These are phyloP conservation scores for Brachyistius frenatus DNA, from an alignment of 2,113 vertebrate genomes.

Conservation along the genomic window DNA sequence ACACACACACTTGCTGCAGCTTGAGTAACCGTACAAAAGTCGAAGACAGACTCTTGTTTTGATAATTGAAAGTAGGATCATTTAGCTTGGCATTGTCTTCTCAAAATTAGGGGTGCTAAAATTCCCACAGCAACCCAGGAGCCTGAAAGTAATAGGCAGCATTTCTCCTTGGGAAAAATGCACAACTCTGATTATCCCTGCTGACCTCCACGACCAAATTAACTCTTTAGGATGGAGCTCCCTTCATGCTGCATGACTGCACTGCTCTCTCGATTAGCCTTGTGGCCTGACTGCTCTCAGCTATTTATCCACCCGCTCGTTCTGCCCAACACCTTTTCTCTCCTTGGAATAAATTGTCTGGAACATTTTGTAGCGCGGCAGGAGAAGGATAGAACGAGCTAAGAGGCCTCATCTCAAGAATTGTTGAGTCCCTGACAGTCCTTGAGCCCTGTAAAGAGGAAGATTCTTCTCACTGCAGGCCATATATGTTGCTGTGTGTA, in stretches of 20 bases:
- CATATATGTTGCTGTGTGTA: background rate
- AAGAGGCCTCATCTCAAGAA: conserved; percentile 37
- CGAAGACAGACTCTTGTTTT: conserved; percentile 53
- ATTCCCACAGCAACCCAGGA: conserved; percentile 15
- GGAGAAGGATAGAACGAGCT: conserved; percentile 5
- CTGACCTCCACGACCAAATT: conserved; percentile 36
- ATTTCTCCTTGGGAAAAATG: conserved; percentile 35
- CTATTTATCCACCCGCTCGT: conserved; percentile 53
- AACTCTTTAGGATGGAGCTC: conserved; percentile 39
- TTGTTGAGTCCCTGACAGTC: conserved; percentile 48
- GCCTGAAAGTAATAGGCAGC: conserved; percentile 2
- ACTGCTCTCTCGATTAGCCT: conserved; percentile 53
- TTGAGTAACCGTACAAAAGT: conserved; percentile 27
- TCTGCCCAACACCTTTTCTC: conserved; percentile 52
- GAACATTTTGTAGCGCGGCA: conserved; percentile 44
- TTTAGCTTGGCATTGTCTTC: conserved; percentile 27
- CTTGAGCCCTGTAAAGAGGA: conserved; percentile 54
- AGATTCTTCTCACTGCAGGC: conserved; percentile 21
- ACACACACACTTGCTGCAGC: conserved; percentile 20
- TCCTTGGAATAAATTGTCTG: conserved; percentile 62
- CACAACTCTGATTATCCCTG: conserved; percentile 3
- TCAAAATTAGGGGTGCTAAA: conserved; percentile 21
- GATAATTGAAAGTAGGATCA: conserved; percentile 43
- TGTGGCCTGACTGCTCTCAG: conserved; percentile 42
- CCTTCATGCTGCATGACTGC: conserved; percentile 22